phyloP scores from a whole-genome alignment of 2,797 vertebrate species.

The Loris lydekkerianus region DNA sequence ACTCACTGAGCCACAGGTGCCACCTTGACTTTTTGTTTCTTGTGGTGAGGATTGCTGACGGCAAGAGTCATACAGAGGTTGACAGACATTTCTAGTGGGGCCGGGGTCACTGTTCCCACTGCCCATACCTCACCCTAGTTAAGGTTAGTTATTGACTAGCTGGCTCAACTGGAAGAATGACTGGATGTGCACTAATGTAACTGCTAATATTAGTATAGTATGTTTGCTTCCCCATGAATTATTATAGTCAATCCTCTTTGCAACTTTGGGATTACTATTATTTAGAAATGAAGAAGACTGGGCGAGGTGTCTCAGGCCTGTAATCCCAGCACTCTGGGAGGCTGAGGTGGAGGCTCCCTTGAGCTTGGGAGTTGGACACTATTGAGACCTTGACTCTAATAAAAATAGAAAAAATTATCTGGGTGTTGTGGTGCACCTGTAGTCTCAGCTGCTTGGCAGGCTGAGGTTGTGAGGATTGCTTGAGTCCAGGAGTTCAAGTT shows the following conservation, averaged over 20 bases:
- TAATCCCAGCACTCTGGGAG: too few relatives aligned
- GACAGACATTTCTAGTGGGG: background rate
- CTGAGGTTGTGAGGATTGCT: too few relatives aligned
- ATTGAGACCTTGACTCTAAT: background rate
- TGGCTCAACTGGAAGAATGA: background rate
- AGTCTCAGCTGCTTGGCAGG: too few relatives aligned
- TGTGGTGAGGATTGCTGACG: background rate
- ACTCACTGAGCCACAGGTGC: too few relatives aligned
- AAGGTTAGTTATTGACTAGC: background rate
- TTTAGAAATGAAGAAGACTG: background rate
- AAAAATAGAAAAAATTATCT: background rate
- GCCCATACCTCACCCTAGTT: background rate
- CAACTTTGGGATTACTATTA: background rate
- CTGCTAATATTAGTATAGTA: background rate
- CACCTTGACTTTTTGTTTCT: background rate
- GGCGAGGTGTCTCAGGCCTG: too few relatives aligned
- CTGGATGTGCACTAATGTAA: background rate
- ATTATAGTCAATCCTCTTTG: background rate
- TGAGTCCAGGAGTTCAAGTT: too few relatives aligned
- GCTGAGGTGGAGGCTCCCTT: too few relatives aligned
- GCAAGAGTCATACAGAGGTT: background rate
- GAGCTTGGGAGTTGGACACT: too few relatives aligned
- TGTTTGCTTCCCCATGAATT: background rate
- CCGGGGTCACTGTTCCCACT: background rate
- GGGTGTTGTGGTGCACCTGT: background rate